Base-by-base conservation (phyloP, 2,797 vertebrate genomes). In the Microhierax caerulescens region DNA sequence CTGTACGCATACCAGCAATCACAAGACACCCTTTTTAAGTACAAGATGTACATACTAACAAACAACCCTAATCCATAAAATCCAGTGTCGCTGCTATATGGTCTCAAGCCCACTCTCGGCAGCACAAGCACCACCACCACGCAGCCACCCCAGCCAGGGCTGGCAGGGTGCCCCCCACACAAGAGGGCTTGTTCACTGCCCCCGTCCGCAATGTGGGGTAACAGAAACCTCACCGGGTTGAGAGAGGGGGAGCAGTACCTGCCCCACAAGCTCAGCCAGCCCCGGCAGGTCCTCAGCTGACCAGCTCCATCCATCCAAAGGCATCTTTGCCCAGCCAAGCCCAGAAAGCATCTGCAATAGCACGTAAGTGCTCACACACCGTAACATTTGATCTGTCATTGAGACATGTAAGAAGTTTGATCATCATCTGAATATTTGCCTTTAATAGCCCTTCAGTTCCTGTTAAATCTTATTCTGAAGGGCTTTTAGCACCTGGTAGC, bases 341-440 rank as follows among this genome's bases (percentile, higher is more conserved):
- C 19, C 47, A 76, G 18, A 12, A 57, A 32, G 21, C 2, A 1
- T 53, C 87, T 68, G 5, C 50, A 81, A 9, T 36, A 51, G 4
- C 7, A 9, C 0, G 0, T 47, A 30, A 5, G 13, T 28, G 6
- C 22, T 14, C n/a, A 61, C 13, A 12, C 12, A 37, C 1, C 60
- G 5, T 4, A 80, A 12, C 50, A 63, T 53, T 74, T 80, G 16
- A 18, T 80, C 50, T 21, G 3, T 51, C 53, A 53, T 13, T 61
- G 12, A 77, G 21, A 59, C 5, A 9, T 1, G 1, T 17, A 60
- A 24, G 56, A 90, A 41, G 10, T 30, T 74, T 79, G 13, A n/a
- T 53, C 53, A 67, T 18, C 37, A 70, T 32, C 48, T 47, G 22
- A 61, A 20, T 48, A 34, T 11, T 64, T 85, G 8, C 23, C 24